Evolutionary conservation across 2,113 vertebrate genomes (phyloP).

Genomic region (Chlorodrepanis virens): DNA sequence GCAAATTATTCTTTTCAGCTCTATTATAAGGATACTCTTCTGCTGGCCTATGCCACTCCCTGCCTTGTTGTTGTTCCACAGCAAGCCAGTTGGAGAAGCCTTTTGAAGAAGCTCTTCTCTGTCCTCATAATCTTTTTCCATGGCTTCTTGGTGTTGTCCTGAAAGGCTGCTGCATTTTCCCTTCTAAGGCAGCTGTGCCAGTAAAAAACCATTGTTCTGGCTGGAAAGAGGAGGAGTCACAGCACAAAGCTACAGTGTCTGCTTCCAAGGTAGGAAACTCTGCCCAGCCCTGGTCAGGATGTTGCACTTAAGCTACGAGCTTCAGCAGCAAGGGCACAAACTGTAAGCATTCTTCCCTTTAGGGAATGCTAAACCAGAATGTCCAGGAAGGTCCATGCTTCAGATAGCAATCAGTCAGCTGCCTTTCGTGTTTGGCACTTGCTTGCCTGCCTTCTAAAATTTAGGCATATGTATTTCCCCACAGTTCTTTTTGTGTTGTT

Average conservation of each 20-base stretch:
- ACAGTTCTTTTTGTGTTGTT: background rate
- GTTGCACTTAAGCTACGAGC: accelerated
- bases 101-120: background rate
- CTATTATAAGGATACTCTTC: background rate
- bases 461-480: background rate
- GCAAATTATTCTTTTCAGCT: background rate
- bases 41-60: background rate
- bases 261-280: background rate
- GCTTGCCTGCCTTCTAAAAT: background rate
- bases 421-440: background rate
- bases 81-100: background rate
- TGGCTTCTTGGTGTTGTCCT: background rate
- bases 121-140: background rate
- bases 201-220: background rate
- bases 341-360: background rate
- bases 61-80: background rate
- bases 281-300: background rate
- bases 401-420: background rate
- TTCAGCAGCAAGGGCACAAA: background rate
- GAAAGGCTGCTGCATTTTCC: background rate
- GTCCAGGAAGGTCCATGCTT: accelerated
- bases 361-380: background rate
- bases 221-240: background rate
- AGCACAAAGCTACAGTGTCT: background rate
- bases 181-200: background rate